These are phyloP conservation scores for Mormyrus lacerda DNA, from an alignment of 2,113 vertebrate genomes.

Conservation along the genomic window DNA sequence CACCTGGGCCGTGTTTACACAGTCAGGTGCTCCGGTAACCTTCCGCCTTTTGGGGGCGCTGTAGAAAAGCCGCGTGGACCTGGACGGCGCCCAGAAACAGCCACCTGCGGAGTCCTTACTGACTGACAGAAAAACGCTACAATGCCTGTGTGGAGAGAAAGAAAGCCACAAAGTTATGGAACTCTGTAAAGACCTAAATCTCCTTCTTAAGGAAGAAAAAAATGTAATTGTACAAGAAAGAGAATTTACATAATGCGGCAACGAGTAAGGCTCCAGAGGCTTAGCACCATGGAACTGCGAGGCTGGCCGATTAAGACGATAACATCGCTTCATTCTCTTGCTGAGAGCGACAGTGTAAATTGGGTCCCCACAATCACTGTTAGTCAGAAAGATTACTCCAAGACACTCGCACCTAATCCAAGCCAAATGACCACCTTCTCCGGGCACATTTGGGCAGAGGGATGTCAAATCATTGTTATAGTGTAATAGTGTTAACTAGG, in stretches of 20 bases:
- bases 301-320: constrained; percentile 4
- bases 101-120: background rate
- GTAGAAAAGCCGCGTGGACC: background rate
- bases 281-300: background rate
- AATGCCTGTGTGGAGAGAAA: background rate
- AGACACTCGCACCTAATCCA: constrained; percentile 20
- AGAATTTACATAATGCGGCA: constrained; percentile 11
- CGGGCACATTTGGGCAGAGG: background rate
- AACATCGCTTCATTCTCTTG: constrained; percentile 20
- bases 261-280: constrained; percentile 11
- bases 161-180: background rate
- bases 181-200: background rate
- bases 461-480: background rate
- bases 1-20: background rate
- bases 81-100: background rate
- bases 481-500: background rate
- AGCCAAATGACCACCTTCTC: constrained; percentile 7
- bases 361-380: background rate
- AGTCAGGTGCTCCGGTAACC: background rate
- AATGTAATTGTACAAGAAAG: background rate
- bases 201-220: background rate
- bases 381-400: constrained; percentile 5
- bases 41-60: background rate
- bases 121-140: background rate
- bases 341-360: constrained; percentile 12